Conservation (phyloP, 2,113 vertebrate species). For the Capricornis sumatraensis region DNA sequence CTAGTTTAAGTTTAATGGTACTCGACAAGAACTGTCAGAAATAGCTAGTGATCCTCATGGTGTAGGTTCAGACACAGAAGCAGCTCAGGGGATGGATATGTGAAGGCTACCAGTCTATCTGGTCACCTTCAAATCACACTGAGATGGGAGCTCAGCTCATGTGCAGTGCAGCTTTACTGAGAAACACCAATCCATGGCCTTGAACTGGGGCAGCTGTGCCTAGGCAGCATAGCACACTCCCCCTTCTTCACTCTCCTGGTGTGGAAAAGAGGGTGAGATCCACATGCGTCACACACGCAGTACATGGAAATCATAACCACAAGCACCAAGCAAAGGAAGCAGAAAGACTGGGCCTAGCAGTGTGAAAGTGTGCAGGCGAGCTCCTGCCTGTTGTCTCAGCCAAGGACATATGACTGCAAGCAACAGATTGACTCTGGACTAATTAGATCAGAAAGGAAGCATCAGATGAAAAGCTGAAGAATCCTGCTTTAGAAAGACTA, state of each 20-base stretch:
- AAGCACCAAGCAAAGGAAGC: background rate
- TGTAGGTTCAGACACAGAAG: background rate
- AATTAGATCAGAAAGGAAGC: background rate
- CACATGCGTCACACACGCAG: too few relatives aligned
- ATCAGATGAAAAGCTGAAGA: background rate
- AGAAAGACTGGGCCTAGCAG: background rate
- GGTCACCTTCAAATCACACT: background rate
- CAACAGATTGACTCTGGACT: background rate
- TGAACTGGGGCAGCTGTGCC: background rate
- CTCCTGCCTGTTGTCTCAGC: background rate
- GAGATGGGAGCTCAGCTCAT: background rate
- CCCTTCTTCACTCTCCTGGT: background rate
- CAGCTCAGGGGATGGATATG: background rate
- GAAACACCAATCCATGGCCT: background rate
- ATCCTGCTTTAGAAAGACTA: background rate
- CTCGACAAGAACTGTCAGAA: background rate
- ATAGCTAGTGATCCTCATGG: background rate
- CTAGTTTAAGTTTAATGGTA: background rate
- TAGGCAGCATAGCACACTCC: background rate
- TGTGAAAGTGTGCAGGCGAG: background rate
- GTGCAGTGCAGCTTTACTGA: background rate
- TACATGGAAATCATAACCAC: background rate
- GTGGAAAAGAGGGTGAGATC: background rate
- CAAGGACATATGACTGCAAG: background rate
- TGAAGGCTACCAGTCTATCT: background rate